Conservation (phyloP, 2,797 vertebrate genomes). For the Graptemys geographica region DNA sequence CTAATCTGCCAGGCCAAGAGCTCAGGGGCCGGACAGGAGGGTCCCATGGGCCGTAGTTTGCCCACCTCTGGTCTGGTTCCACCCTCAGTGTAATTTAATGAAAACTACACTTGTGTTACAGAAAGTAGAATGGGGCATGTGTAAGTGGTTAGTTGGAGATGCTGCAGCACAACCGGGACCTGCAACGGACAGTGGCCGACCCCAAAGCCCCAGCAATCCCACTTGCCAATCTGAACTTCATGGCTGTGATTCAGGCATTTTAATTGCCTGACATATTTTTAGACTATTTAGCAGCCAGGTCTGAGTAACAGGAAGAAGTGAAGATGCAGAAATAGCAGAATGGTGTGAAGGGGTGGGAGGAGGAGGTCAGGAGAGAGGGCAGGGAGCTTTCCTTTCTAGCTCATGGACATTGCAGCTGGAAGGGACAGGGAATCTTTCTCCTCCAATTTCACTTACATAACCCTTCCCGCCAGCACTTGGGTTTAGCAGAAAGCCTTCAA, state of each 20-base stretch:
- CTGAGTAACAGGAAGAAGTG: background rate
- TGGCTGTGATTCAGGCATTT: background rate
- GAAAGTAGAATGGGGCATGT: fast-evolving
- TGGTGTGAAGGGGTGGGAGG: background rate
- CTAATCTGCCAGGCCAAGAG: too few species aligned
- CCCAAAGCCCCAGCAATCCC: background rate
- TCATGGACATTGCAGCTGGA: background rate
- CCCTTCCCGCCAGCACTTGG: conserved; percentile 2
- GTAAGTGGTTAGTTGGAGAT: background rate
- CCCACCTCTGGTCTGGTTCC: background rate
- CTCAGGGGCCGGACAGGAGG: too few species aligned
- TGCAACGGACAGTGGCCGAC: background rate
- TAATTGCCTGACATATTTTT: background rate
- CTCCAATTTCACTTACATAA: background rate
- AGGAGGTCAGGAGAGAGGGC: background rate
- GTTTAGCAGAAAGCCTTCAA: conserved; percentile 19
- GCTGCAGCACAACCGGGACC: background rate
- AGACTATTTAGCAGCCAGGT: background rate
- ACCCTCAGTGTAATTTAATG: fast-evolving
- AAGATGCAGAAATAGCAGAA: background rate
- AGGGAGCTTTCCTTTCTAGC: background rate
- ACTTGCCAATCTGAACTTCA: background rate
- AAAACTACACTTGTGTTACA: background rate
- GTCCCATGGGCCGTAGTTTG: too few species aligned
- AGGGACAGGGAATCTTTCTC: background rate